A percentile compares a stretch with the other conserved stretches of the same genome.
Evolutionary conservation across 2,113 vertebrate species (phyloP).

Genomic region (Pseudopipra pipra): DNA sequence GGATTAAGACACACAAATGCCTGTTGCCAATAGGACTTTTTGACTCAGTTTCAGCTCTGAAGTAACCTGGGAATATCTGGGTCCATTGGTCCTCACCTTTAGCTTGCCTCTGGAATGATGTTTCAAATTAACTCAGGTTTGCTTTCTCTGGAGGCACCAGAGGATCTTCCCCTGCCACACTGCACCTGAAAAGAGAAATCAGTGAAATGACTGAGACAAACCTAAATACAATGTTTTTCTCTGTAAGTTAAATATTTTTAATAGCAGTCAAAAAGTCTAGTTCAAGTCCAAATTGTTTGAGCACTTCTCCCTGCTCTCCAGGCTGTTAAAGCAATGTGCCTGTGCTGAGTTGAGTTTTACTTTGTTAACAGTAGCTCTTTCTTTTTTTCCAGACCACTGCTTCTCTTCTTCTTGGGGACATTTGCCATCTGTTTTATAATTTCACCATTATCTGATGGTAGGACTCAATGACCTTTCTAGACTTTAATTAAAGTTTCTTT

Average conservation of each 20-base stretch:
- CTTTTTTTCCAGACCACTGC: constrained; percentile 46
- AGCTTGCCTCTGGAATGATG: neutral
- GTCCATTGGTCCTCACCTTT: neutral
- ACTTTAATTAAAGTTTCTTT: constrained; percentile 76
- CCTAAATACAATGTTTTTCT: neutral
- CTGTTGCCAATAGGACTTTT: neutral
- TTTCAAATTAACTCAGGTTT: neutral
- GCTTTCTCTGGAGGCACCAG: neutral
- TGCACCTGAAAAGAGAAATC: neutral
- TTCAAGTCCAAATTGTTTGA: neutral
- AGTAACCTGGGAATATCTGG: neutral
- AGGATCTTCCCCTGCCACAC: neutral
- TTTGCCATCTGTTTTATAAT: constrained; percentile 69
- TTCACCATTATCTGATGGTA: constrained; percentile 65
- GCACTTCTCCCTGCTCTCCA: neutral
- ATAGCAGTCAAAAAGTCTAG: neutral
- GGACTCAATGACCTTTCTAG: constrained; percentile 68
- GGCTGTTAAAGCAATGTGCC: neutral
- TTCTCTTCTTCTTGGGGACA: constrained; percentile 57
- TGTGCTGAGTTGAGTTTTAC: constrained; percentile 3
- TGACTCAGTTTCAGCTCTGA: neutral
- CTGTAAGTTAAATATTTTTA: neutral
- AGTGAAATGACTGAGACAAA: neutral
- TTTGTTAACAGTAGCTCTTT: neutral
- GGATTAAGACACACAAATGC: neutral